Percentiles rank a stretch among this genome's conserved stretches.
These are phyloP conservation scores for Moxostoma hubbsi DNA, from an alignment of 2,797 vertebrate species.

Conservation along the genomic window DNA sequence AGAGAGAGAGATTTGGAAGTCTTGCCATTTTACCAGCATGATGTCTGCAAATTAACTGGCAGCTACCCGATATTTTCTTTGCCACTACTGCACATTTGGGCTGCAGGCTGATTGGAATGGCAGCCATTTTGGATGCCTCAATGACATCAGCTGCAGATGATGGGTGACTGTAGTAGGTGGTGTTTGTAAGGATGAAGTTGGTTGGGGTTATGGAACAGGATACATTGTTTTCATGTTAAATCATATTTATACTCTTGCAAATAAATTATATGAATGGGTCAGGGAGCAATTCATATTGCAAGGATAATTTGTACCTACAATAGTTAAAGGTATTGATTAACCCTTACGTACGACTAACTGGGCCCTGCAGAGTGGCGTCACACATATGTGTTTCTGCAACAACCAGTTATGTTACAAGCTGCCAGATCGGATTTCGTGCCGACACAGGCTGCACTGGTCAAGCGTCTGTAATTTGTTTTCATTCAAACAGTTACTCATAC, in stretches of 20 bases:
- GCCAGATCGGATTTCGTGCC: too few species aligned
- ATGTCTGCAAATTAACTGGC: slow-evolving; percentile 42
- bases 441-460: too few species aligned
- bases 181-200: neutral
- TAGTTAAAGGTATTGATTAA: too few species aligned
- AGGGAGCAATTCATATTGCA: neutral
- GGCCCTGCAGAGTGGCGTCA: too few species aligned
- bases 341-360: too few species aligned
- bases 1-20: slow-evolving; percentile 10
- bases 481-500: too few species aligned
- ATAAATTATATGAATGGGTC: slow-evolving; percentile 6
- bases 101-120: slow-evolving; percentile 3
- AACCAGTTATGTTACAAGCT: too few species aligned
- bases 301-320: too few species aligned
- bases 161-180: neutral
- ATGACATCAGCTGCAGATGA: neutral
- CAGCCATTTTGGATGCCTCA: neutral
- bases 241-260: neutral
- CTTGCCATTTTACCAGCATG: slow-evolving; percentile 30
- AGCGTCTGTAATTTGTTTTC: too few species aligned
- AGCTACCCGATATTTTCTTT: slow-evolving; percentile 33
- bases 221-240: neutral
- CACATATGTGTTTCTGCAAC: too few species aligned
- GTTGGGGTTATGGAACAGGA: neutral
- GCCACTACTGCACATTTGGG: slow-evolving; percentile 35